Conservation (phyloP, 2,888 invertebrate species). For the Patella pellucida region DNA sequence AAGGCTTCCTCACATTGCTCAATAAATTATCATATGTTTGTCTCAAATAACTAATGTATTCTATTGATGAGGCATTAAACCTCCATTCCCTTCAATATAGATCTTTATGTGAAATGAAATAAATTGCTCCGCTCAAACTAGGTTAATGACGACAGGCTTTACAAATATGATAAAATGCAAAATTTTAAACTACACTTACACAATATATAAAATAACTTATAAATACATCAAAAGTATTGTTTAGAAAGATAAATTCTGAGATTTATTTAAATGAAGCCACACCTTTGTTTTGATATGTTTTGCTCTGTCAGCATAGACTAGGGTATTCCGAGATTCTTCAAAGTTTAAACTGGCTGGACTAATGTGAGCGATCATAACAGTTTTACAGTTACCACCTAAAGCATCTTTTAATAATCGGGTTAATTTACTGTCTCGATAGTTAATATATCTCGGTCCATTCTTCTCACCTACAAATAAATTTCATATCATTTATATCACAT, state of each 20-base stretch:
- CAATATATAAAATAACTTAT: no score
- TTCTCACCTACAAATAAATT: conserved; percentile 66
- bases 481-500: not conserved
- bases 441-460: conserved; percentile 80
- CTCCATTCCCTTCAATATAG: no score
- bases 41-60: no score
- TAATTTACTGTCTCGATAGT: conserved; percentile 94
- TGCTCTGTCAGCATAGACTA: conserved; percentile 94
- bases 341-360: conserved; percentile 85
- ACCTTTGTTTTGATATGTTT: conserved; percentile 93
- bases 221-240: no score
- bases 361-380: conserved; percentile 97
- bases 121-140: no score
- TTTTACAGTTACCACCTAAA: conserved; percentile 86
- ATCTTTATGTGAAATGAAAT: no score
- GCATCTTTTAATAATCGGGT: conserved; percentile 82
- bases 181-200: no score
- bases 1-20: no score
- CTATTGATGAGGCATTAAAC: no score
- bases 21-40: no score
- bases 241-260: not conserved
- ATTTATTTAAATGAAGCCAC: conserved; percentile 33
- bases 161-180: no score
- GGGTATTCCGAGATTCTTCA: conserved; percentile 93
- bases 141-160: no score